These are phyloP conservation scores for Ascaphus truei DNA, from an alignment of 2,113 vertebrate species.

Conservation along the genomic window DNA sequence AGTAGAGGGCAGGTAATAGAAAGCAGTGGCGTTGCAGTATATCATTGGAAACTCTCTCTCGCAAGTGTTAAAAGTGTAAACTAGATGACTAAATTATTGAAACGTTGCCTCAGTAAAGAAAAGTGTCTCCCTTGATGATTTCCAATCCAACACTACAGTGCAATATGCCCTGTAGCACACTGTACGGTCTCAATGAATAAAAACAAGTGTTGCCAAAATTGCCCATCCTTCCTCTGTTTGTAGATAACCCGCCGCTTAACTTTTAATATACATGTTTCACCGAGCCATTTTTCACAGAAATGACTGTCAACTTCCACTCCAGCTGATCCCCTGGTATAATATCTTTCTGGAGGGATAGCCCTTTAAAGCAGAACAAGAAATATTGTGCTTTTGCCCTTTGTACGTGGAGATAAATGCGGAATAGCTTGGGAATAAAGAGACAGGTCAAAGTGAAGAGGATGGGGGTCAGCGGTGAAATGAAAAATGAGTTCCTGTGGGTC, in stretches of 20 bases:
- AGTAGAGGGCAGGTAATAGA: too few species aligned
- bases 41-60: too few species aligned
- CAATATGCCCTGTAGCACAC: slow-evolving; percentile 18
- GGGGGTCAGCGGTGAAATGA: slow-evolving; percentile 55
- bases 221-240: slow-evolving; percentile 19
- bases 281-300: slow-evolving; percentile 39
- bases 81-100: slow-evolving; percentile 5
- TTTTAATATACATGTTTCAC: slow-evolving; percentile 42
- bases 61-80: neutral
- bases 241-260: slow-evolving; percentile 37
- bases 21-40: too few species aligned
- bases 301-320: slow-evolving; percentile 24
- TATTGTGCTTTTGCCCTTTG: slow-evolving; percentile 44
- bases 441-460: slow-evolving; percentile 50
- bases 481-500: slow-evolving; percentile 54
- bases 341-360: slow-evolving; percentile 40
- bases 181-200: slow-evolving; percentile 18
- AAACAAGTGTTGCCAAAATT: neutral
- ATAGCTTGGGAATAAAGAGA: slow-evolving; percentile 46
- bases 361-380: slow-evolving; percentile 9
- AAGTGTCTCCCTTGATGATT: neutral
- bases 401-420: slow-evolving; percentile 45
- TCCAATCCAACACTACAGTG: neutral
- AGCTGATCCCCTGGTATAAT: neutral
- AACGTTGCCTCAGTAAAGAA: neutral